Evolutionary conservation across 2,797 vertebrate genomes (phyloP).

Genomic region (Halcyon chelicuti): DNA sequence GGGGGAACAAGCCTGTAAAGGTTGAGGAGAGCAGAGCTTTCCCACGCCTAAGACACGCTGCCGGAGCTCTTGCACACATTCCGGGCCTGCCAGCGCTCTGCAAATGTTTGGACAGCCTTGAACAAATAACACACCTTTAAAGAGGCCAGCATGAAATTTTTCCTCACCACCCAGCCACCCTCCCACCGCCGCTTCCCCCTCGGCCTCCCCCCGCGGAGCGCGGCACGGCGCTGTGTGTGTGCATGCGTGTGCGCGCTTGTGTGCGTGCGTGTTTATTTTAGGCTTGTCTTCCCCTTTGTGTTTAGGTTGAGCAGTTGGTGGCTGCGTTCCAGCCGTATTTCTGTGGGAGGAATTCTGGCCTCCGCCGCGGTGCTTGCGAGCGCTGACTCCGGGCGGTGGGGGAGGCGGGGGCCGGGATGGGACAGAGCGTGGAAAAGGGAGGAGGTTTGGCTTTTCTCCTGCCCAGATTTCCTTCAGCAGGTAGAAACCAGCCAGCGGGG

Average conservation of each 20-base stretch:
- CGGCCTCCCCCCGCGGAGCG: neutral
- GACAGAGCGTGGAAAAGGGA: conserved; percentile 8
- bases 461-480: conserved; percentile 40
- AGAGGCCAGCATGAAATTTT: conserved; percentile 85
- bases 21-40: conserved; percentile 95
- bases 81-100: conserved; percentile 91
- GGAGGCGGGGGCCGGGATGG: neutral
- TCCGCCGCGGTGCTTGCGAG: neutral
- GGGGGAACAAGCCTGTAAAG: conserved; percentile 88
- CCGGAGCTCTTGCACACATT: conserved; percentile 89
- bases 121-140: conserved; percentile 98
- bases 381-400: neutral
- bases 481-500: conserved; percentile 38
- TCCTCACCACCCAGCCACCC: neutral
- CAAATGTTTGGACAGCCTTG: conserved; percentile 98
- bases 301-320: conserved; percentile 1
- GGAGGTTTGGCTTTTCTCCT: conserved; percentile 18
- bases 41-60: conserved; percentile 90
- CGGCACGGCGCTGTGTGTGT: neutral
- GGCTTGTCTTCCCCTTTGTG: conserved; percentile 1
- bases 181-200: neutral
- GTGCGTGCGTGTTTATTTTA: conserved; percentile 42
- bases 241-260: neutral
- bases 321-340: neutral
- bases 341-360: conserved; percentile 25